Evolutionary conservation across 1,140 invertebrate genomes (phyloP).

Genomic region (Muscidifurax raptorellus): DNA sequence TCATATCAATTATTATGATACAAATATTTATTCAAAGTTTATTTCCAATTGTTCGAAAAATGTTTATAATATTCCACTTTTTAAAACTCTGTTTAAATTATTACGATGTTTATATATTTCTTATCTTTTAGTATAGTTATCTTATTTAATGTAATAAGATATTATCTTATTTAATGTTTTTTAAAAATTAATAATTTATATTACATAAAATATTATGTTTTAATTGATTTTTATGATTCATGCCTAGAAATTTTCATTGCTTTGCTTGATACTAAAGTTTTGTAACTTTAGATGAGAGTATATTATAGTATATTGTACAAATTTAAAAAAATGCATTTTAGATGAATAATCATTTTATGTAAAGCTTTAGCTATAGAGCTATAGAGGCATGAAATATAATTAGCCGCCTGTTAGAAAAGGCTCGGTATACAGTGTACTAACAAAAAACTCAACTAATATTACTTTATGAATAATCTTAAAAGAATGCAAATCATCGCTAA

Average conservation of each 20-base stretch:
- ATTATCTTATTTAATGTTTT: too few species aligned
- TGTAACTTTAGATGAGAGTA: background rate
- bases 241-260: constrained; percentile 1
- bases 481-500: constrained; percentile 12
- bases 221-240: background rate
- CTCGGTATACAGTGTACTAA: background rate
- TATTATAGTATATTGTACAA: background rate
- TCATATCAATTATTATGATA: background rate
- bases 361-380: constrained; percentile 1
- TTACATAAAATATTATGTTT: background rate
- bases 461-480: background rate
- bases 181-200: too few species aligned
- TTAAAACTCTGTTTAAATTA: background rate
- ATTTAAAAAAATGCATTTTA: background rate
- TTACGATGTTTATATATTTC: background rate
- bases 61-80: background rate
- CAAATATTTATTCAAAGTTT: too few species aligned
- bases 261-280: background rate
- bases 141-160: too few species aligned
- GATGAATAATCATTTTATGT: background rate
- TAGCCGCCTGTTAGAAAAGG: constrained; percentile 31
- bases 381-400: constrained; percentile 38
- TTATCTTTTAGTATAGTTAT: background rate
- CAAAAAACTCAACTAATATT: background rate
- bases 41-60: too few species aligned